Base-by-base conservation (phyloP, 1,140 invertebrate genomes). In the Drosophila setifemur region DNA sequence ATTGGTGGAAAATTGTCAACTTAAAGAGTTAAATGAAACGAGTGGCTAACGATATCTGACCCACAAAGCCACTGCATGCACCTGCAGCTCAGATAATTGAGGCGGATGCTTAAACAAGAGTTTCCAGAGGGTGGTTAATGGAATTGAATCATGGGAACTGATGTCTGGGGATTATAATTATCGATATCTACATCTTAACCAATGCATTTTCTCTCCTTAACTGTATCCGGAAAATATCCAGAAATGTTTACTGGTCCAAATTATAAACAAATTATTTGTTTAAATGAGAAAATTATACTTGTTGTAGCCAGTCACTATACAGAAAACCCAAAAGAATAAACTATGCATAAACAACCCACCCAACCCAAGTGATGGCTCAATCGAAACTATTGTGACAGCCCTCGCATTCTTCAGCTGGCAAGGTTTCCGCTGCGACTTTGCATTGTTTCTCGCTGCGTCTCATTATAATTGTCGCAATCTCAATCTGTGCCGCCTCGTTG, bases 401-500 rank as follows among this genome's bases (percentile, higher is more conserved):
- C 77, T 78, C 79, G 79, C 74, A 37, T 19, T 48, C 31, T 19
- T 31, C 7, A 52, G 37, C 19, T 33, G 55, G 60, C 60, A 57
- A 50, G 67, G 50, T 60, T 74, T 78, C 75, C 73, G 40, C 50
- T 70, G 68, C 54, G 43, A 60, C 58, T 76, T 68, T 61, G 79
- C 79, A 83, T 83, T 83, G 79, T 78, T 73, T 78, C 48, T 40
- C 54, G 69, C 50, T 78, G 69, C 74, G 44, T 57, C 70, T 71
- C 81, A 74, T 83, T 83, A 74, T 85, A 83, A 83, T 83, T 83
- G 78, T 83, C 79, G 78, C 68, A 72, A 71, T 71, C 68, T 72
- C 42, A 44, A 83, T 83, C 69, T 64, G 78, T 85, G 78, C 78
- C 78, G 78, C 78, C 78, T 85, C 64, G 78, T 79, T 83, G 79